Conservation (phyloP, 2,797 vertebrate species). For the Euphonia xanthogaster region DNA sequence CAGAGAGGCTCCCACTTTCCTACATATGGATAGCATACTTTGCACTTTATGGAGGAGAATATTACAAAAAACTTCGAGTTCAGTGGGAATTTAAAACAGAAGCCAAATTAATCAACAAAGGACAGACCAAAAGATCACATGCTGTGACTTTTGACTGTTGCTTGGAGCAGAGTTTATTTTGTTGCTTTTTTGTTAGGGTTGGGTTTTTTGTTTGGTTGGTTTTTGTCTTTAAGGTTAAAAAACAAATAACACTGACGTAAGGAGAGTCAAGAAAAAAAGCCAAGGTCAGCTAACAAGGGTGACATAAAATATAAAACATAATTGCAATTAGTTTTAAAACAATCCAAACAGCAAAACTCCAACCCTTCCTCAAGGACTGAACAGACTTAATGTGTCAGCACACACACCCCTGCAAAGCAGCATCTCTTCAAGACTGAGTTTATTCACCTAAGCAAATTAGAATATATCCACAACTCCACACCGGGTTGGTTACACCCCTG, state of each 20-base stretch:
- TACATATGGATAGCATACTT: not conserved
- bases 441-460: not conserved
- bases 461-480: not conserved
- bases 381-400: not conserved
- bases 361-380: not conserved
- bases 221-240: not conserved
- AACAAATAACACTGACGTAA: not conserved
- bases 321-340: not conserved
- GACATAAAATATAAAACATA: not conserved
- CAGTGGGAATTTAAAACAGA: not conserved
- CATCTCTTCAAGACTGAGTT: not conserved
- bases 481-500: fast-evolving
- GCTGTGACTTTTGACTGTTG: not conserved
- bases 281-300: not conserved
- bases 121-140: not conserved
- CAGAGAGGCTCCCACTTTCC: not conserved
- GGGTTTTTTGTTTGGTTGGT: not conserved
- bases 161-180: not conserved
- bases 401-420: not conserved
- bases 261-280: not conserved
- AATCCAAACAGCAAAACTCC: not conserved
- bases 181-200: not conserved
- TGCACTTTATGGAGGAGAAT: not conserved
- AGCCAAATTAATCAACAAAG: not conserved
- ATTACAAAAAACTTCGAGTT: not conserved